Base-by-base conservation (phyloP, 1,140 invertebrate genomes). In the Bicyclus anynana region DNA sequence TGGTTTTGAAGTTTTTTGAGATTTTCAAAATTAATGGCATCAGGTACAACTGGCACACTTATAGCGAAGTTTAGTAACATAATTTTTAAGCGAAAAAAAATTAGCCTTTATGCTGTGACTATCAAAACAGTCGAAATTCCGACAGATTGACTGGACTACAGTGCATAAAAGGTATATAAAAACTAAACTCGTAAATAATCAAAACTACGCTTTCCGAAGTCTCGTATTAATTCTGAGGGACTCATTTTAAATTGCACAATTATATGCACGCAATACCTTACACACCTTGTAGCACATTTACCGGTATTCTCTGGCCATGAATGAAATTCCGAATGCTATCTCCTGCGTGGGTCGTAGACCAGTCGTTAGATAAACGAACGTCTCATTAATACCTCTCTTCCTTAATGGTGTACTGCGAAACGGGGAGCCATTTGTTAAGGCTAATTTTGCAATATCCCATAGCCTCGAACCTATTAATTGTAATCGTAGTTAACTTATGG, bases 351-450 rank as follows among this genome's bases (percentile, higher is more conserved):
- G 44, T 16, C 44, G 44, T 26, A 47, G 44, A 47, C 44, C 14
- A 47, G 44, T 27, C 44, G 44, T 47, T 47, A 47, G 44, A 47
- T 47, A 44, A 44, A 44, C 42, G 42, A 44, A 44, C 42, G 42
- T 23, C 42, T 44, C 42, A 44, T 44, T 44, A 44, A 44, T 44
- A 44, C 42, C 42, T 44, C 42, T 44, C 42, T 44, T 44, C 42
- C 42, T 23, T 26, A 26, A 47, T 47, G 21, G 21, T 47, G 44
- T 27, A 16, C 44, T 47, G 21, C 44, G 44, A 26, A 47, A 47
- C 44, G n/a, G 20, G 42, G 20, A 44, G 42, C 42, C 42, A 44
- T 44, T 44, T 44, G 42, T 23, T 44, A 44, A 9, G 18, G 10
- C 42, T 44, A 44, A 44, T 44, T 44, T 44, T 44, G 17, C 42